A percentile compares a stretch with the other conserved stretches of the same genome.
phyloP scores from a whole-genome alignment of 2,113 vertebrate species.

The Panthera uncia region DNA sequence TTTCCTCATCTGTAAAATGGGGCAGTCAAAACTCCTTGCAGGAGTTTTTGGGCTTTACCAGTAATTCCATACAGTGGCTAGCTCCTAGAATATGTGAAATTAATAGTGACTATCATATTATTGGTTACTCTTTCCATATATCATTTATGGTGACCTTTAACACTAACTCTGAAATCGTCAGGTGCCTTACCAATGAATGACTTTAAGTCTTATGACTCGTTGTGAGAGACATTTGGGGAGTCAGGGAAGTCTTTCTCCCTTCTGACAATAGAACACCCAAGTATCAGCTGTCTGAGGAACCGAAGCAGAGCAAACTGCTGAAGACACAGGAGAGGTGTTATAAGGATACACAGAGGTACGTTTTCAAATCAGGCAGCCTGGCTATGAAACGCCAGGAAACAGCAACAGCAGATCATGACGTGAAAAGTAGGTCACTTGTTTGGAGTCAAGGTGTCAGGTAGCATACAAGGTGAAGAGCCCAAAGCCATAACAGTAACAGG shows the following conservation, averaged over 20 bases:
- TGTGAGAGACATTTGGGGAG: background rate
- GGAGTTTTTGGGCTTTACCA: background rate
- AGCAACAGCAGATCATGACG: slow-evolving; percentile 25
- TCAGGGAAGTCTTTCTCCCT: background rate
- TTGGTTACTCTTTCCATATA: background rate
- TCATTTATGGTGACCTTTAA: background rate
- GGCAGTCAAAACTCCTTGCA: background rate
- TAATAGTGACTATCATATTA: background rate
- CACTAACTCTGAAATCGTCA: background rate
- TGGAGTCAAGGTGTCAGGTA: slow-evolving; percentile 39
- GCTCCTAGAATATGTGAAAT: background rate
- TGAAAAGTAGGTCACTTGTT: slow-evolving; percentile 60
- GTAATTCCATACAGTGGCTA: background rate
- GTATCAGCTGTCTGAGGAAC: slow-evolving; percentile 61
- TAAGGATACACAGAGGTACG: slow-evolving; percentile 31
- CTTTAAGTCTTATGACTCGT: background rate
- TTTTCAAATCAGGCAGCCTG: slow-evolving; percentile 47
- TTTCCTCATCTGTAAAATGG: background rate
- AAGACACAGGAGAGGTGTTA: slow-evolving; percentile 29
- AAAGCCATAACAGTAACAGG: slow-evolving; percentile 18
- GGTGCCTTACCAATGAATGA: background rate
- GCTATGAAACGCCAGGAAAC: slow-evolving; percentile 46
- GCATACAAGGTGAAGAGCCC: slow-evolving; percentile 9
- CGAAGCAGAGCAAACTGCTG: background rate
- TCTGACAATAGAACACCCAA: slow-evolving; percentile 31